Percentiles rank a stretch among this genome's conserved stretches.
phyloP scores from a whole-genome alignment of 2,888 invertebrate genomes.

The Callinectes sapidus region DNA sequence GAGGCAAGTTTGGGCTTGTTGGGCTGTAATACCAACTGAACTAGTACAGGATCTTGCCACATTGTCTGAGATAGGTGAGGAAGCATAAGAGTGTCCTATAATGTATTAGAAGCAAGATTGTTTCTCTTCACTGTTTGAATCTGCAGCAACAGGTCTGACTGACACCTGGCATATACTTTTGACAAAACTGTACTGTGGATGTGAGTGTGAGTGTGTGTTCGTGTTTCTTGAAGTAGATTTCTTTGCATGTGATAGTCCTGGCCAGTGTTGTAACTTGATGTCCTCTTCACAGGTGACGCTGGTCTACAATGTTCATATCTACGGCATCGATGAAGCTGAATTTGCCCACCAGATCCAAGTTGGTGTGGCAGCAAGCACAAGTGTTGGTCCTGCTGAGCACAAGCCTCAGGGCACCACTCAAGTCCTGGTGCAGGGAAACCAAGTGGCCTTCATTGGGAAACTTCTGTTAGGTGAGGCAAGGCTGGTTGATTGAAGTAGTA shows the following conservation, averaged over 20 bases:
- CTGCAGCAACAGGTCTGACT: too few relatives aligned
- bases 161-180: too few relatives aligned
- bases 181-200: too few relatives aligned
- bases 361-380: conserved; percentile 91
- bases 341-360: conserved; percentile 89
- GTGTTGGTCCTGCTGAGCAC: conserved; percentile 84
- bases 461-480: conserved; percentile 76
- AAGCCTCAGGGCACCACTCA: conserved; percentile 82
- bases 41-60: too few relatives aligned
- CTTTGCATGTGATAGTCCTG: not conserved
- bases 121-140: too few relatives aligned
- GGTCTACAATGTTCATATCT: conserved; percentile 91
- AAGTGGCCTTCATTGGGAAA: conserved; percentile 81
- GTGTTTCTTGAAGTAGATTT: too few relatives aligned
- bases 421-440: conserved; percentile 93
- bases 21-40: too few relatives aligned
- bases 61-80: too few relatives aligned
- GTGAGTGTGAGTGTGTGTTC: too few relatives aligned
- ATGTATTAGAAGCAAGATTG: too few relatives aligned
- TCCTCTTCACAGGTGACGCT: conserved; percentile 84
- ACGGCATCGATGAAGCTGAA: conserved; percentile 87
- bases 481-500: not conserved
- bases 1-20: too few relatives aligned
- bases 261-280: not conserved
- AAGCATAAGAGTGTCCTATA: too few relatives aligned